Evolutionary conservation across 2,888 invertebrate species (phyloP), one percentile per base, ranked within the genome.

Genomic region (Nycteola revayana): DNA sequence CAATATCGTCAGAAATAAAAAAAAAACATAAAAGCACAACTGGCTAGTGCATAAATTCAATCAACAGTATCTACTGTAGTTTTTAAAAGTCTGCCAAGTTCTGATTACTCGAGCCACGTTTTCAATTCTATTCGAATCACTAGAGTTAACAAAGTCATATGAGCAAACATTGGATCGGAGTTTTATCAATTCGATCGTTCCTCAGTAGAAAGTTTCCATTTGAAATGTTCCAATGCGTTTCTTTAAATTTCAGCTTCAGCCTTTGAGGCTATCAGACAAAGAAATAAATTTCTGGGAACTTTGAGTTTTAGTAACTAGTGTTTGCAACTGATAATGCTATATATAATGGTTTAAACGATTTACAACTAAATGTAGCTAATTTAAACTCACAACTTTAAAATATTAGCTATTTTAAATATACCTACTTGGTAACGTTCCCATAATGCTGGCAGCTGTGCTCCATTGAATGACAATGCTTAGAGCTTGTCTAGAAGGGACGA

Each of bases 251-350:
- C 64, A 63, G 60, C 59, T 56, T 55, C 65, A 61, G 72, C 72
- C 73, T 80, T 82, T 80, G 80, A 76, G 81, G 82, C 75, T 81
- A 67, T 67, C 58, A 75, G 66, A 66, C 56, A 65, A 67, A 76
- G 80, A 74, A 70, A 75, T 69, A n/a, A n/a, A n/a, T n/a, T n/a
- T n/a, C n/a, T n/a, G n/a, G n/a, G n/a, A n/a, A n/a, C n/a, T n/a
- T n/a, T n/a, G n/a, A n/a, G n/a, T n/a, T n/a, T n/a, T n/a, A n/a
- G n/a, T n/a, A n/a, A n/a, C n/a, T n/a, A n/a, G n/a, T n/a, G n/a
- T n/a, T n/a, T n/a, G n/a, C n/a, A n/a, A n/a, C n/a, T n/a, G n/a
- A n/a, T n/a, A n/a, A n/a, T n/a, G n/a, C n/a, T n/a, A n/a, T n/a
- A n/a, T n/a, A n/a, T n/a, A n/a, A n/a, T n/a, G n/a, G n/a, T n/a